Percentiles rank a stretch among this genome's conserved stretches.
These are phyloP conservation scores for Sesamia inferens DNA, from an alignment of 2,888 invertebrate species.

Conservation along the genomic window DNA sequence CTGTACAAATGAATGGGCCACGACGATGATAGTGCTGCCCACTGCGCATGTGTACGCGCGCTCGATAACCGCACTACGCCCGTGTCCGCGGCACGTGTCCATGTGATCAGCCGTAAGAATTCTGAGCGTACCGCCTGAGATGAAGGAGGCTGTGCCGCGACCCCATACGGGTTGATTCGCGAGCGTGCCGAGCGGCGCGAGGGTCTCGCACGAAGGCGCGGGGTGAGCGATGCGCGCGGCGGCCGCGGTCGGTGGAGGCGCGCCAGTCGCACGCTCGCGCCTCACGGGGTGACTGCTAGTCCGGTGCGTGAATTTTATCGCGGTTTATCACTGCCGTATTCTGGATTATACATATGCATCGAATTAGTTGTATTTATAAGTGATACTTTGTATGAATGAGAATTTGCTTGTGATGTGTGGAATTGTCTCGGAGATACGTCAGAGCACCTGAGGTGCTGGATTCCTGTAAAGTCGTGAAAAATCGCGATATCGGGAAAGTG, in stretches of 20 bases:
- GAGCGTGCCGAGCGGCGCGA: conserved; percentile 60
- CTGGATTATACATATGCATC: conserved; percentile 65
- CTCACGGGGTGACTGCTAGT: conserved; percentile 76
- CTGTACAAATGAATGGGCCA: conserved; percentile 84
- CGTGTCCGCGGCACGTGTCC: conserved; percentile 82
- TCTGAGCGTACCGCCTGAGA: conserved; percentile 69
- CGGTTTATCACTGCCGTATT: conserved; percentile 72
- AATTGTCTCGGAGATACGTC: conserved; percentile 58
- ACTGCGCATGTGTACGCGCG: conserved; percentile 87
- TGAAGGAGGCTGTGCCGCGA: conserved; percentile 82
- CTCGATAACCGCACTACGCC: conserved; percentile 87
- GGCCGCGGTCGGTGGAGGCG: conserved; percentile 68
- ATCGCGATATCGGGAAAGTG: conserved; percentile 80
- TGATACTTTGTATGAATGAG: conserved; percentile 70
- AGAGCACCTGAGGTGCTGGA: conserved; percentile 63
- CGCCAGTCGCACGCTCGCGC: conserved; percentile 85
- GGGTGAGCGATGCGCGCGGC: conserved; percentile 71
- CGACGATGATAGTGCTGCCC: conserved; percentile 66
- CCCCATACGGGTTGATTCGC: conserved; percentile 62
- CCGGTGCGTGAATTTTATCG: conserved; percentile 71
- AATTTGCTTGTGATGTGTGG: conserved; percentile 73
- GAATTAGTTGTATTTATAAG: conserved; percentile 68
- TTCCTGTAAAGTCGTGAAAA: conserved; percentile 71
- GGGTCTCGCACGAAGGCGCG: conserved; percentile 64
- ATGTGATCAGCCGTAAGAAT: conserved; percentile 73